These are phyloP conservation scores for Ganaspis sp. DNA, from an alignment of 1,140 invertebrate species.

Conservation along the genomic window DNA sequence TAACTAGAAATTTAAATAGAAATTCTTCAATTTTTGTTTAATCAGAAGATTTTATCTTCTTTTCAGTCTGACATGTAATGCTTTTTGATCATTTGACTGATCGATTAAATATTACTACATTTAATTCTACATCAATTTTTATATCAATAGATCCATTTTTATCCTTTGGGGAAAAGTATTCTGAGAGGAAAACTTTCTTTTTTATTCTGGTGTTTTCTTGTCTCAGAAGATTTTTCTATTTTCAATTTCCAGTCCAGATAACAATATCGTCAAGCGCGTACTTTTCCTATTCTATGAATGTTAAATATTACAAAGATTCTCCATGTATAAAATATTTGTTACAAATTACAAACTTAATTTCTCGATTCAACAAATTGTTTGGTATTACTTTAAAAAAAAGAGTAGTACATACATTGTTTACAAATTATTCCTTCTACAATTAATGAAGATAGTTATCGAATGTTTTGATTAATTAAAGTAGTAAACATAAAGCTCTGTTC, in stretches of 20 bases:
- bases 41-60: constrained; percentile 19
- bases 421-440: not conserved
- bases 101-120: constrained; percentile 6
- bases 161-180: not conserved
- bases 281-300: constrained; percentile 11
- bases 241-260: not conserved
- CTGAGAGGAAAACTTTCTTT: not conserved
- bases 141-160: not conserved
- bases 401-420: not conserved
- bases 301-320: constrained; percentile 28
- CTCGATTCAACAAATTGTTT: not conserved
- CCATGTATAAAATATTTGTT: constrained; percentile 26
- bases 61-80: not conserved
- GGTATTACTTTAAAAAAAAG: not conserved
- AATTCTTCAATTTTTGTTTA: constrained; percentile 6
- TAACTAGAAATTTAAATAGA: constrained; percentile 24
- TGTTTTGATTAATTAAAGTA: not conserved
- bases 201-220: not conserved
- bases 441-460: constrained; percentile 4
- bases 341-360: constrained; percentile 11
- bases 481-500: not conserved
- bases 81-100: not conserved
- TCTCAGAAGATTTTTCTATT: not conserved
- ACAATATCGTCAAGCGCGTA: not conserved
- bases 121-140: constrained; percentile 5